A percentile compares a stretch with the other conserved stretches of the same genome.
Conservation (phyloP, 2,797 vertebrate genomes). For the Gambusia yucatana region DNA sequence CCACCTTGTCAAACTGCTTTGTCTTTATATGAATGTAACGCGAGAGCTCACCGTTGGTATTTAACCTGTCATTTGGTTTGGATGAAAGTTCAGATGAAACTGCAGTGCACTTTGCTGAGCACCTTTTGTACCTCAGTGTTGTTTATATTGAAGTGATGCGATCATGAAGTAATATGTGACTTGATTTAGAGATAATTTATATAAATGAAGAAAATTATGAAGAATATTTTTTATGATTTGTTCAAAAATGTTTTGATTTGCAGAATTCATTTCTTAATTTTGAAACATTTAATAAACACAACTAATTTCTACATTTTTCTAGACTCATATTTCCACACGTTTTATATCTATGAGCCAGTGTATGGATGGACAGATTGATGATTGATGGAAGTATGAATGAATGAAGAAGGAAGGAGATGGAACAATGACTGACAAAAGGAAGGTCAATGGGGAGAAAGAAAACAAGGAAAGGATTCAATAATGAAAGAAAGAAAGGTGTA, state of each 20-base stretch:
- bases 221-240: constrained; percentile 43
- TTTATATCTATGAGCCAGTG: not conserved
- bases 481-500: not conserved
- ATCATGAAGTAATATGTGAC: constrained; percentile 39
- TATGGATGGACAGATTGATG: no score
- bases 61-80: constrained; percentile 33
- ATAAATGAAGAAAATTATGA: constrained; percentile 42
- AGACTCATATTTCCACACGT: not conserved
- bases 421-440: not conserved
- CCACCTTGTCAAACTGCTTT: constrained; percentile 19
- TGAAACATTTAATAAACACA: constrained; percentile 34
- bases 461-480: not conserved
- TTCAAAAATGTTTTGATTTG: constrained; percentile 38
- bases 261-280: constrained; percentile 35
- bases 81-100: not conserved
- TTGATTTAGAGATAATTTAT: constrained; percentile 33
- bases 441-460: not conserved
- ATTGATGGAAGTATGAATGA: no score
- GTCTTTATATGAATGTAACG: constrained; percentile 18
- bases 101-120: constrained; percentile 57
- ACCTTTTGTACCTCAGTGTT: constrained; percentile 85
- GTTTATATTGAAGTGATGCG: constrained; percentile 56
- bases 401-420: not conserved
- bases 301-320: not conserved
- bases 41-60: constrained; percentile 24